Evolutionary conservation across 1,140 invertebrate genomes (phyloP).

Genomic region (Brachionus sp.): DNA sequence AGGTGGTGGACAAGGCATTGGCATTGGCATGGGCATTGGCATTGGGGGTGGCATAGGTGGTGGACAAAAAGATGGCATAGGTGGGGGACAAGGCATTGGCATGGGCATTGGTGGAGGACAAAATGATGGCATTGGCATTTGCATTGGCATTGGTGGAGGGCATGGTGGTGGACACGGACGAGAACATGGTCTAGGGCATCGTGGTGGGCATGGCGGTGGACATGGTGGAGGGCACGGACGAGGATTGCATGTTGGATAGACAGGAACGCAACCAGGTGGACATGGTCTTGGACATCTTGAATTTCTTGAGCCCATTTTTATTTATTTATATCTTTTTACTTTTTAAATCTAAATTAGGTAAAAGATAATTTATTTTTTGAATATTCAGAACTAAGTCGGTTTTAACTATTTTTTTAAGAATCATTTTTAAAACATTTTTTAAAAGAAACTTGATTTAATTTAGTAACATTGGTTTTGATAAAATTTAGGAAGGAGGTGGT

Average conservation of each 20-base stretch:
- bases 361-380: background rate
- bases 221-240: background rate
- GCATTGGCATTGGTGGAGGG: background rate
- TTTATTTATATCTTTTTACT: background rate
- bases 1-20: background rate
- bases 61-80: background rate
- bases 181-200: background rate
- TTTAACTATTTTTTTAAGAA: too few species aligned
- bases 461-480: too few species aligned
- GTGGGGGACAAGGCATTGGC: conserved; percentile 1
- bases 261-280: conserved; percentile 41
- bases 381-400: too few species aligned
- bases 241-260: background rate
- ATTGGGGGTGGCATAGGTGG: background rate
- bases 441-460: too few species aligned
- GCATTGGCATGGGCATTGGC: background rate
- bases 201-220: background rate
- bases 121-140: background rate
- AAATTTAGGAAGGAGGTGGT: too few species aligned
- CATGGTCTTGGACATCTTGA: conserved; percentile 42
- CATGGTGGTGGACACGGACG: background rate
- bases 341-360: background rate
- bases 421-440: too few species aligned
- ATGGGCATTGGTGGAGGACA: background rate
- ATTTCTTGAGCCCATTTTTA: conserved; percentile 43